phyloP scores from a whole-genome alignment of 2,888 invertebrate genomes.

The Erebia epiphron region DNA sequence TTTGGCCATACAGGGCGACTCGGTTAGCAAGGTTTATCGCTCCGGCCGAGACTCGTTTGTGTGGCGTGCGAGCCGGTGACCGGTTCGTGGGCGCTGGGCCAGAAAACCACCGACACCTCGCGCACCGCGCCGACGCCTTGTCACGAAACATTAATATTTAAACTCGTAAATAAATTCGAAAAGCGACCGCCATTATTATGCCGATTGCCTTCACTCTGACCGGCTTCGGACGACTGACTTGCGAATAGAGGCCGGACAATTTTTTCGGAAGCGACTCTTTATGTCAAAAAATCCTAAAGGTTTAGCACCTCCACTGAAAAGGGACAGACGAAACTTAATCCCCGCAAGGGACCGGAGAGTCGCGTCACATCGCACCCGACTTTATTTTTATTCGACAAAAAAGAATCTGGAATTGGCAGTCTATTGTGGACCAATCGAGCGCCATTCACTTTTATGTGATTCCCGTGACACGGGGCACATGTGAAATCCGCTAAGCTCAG shows the following conservation, averaged over 20 bases:
- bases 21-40: slow-evolving; percentile 71
- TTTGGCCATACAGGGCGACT: slow-evolving; percentile 54
- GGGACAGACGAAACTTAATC: slow-evolving; percentile 69
- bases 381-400: slow-evolving; percentile 35
- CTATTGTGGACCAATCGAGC: slow-evolving; percentile 39
- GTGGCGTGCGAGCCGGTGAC: slow-evolving; percentile 68
- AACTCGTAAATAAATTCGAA: slow-evolving; percentile 67
- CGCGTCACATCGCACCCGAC: slow-evolving; percentile 24
- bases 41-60: slow-evolving; percentile 70
- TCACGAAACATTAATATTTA: slow-evolving; percentile 81
- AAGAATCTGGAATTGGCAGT: slow-evolving; percentile 34
- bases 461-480: slow-evolving; percentile 52
- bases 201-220: slow-evolving; percentile 60
- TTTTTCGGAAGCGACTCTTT: slow-evolving; percentile 42
- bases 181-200: slow-evolving; percentile 67
- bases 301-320: slow-evolving; percentile 70
- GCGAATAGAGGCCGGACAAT: slow-evolving; percentile 33
- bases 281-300: slow-evolving; percentile 54
- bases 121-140: slow-evolving; percentile 65
- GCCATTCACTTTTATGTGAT: slow-evolving; percentile 47
- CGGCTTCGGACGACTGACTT: slow-evolving; percentile 41
- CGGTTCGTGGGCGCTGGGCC: slow-evolving; percentile 78
- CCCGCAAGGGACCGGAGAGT: slow-evolving; percentile 51
- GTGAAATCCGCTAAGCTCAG: slow-evolving; percentile 69
- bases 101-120: slow-evolving; percentile 81